These are phyloP conservation scores for Nannospalax galili DNA, from an alignment of 2,113 vertebrate genomes.

Conservation along the genomic window DNA sequence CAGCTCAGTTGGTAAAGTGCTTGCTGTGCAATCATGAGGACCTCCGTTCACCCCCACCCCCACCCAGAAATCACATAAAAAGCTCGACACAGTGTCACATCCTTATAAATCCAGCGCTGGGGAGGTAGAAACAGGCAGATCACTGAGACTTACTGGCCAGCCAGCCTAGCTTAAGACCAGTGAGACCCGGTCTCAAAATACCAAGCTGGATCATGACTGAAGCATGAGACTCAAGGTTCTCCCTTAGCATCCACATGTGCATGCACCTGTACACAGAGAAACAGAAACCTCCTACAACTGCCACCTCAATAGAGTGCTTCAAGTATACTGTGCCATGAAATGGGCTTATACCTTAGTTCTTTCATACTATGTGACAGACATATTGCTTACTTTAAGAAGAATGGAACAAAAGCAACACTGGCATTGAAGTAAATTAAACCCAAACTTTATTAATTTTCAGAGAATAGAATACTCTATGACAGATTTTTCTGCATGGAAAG, in stretches of 20 bases:
- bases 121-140: neutral
- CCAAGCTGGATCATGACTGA: neutral
- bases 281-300: neutral
- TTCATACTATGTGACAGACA: neutral
- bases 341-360: neutral
- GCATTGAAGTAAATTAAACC: neutral
- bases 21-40: neutral
- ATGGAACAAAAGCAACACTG: neutral
- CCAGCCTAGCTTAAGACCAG: neutral
- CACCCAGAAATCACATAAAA: neutral
- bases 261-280: neutral
- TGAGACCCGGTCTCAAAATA: neutral
- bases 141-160: neutral
- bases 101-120: neutral
- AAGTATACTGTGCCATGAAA: neutral
- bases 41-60: neutral
- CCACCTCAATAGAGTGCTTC: neutral
- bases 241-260: too few relatives aligned
- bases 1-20: neutral
- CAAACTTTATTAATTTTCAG: neutral
- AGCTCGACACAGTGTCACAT: neutral
- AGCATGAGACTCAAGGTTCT: neutral
- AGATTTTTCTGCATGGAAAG: neutral
- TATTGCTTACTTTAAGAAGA: conserved; percentile 11
- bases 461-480: neutral